These are phyloP conservation scores for Mohoua ochrocephala DNA, from an alignment of 2,113 vertebrate species.

Conservation along the genomic window DNA sequence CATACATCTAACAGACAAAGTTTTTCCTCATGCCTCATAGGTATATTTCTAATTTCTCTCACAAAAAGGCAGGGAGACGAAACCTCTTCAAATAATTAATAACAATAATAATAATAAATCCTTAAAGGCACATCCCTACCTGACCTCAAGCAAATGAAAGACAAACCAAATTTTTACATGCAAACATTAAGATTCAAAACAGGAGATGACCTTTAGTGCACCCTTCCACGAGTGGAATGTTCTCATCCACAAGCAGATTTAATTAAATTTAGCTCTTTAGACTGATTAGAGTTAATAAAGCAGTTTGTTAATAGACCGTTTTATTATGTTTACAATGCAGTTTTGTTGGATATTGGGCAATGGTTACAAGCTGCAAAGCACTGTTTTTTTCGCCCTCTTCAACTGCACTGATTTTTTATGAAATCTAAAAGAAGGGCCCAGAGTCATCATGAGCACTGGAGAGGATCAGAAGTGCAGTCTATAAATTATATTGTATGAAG, in stretches of 20 bases:
- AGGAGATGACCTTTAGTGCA: neutral
- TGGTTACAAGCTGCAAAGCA: neutral
- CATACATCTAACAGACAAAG: neutral
- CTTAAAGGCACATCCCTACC: neutral
- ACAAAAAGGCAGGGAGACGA: neutral
- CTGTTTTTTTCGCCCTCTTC: neutral
- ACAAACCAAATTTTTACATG: neutral
- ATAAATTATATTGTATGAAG: neutral
- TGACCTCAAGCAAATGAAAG: neutral
- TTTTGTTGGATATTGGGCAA: neutral
- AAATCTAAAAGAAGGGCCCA: neutral
- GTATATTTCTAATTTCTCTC: neutral
- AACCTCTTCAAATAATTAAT: neutral
- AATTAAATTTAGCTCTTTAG: constrained; percentile 33
- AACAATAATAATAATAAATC: neutral
- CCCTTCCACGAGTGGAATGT: neutral
- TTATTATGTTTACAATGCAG: neutral
- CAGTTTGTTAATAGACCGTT: neutral
- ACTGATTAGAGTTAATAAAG: constrained; percentile 12
- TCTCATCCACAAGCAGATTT: constrained; percentile 8
- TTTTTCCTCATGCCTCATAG: neutral
- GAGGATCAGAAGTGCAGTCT: neutral
- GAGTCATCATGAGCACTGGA: neutral
- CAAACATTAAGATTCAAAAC: neutral
- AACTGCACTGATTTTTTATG: neutral